Evolutionary conservation across 1,140 invertebrate genomes (phyloP).

Genomic region (Dinothrombium tinctorium): DNA sequence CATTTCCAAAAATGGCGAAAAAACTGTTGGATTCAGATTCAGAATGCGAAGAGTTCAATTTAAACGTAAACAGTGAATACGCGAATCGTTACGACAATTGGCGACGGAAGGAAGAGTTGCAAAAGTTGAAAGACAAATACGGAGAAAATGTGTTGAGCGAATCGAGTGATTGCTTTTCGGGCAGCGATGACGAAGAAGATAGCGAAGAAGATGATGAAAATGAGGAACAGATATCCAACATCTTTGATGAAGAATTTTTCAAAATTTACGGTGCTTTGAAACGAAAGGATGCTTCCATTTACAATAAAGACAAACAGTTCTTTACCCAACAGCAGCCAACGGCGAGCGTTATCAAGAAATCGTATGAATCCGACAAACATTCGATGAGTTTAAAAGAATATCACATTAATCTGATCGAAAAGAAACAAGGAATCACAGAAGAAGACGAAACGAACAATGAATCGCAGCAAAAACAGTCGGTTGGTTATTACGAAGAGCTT

Average conservation of each 20-base stretch:
- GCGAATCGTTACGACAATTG: slow-evolving; percentile 54
- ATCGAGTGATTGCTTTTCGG: slow-evolving; percentile 1
- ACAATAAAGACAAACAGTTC: slow-evolving; percentile 22
- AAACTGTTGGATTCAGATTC: background rate
- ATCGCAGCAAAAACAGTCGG: background rate
- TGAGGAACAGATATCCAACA: background rate
- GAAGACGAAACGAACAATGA: slow-evolving; percentile 2
- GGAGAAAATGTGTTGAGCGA: slow-evolving; percentile 26
- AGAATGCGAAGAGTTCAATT: slow-evolving; percentile 4
- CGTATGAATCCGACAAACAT: slow-evolving; percentile 15
- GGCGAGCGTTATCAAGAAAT: slow-evolving; percentile 12
- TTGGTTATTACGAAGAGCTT: slow-evolving; percentile 13
- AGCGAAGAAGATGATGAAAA: background rate
- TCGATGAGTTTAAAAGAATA: slow-evolving; percentile 26
- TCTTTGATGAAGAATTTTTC: slow-evolving; percentile 25
- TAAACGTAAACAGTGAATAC: slow-evolving; percentile 50
- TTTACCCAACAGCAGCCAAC: slow-evolving; percentile 17
- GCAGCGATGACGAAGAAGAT: slow-evolving; percentile 2
- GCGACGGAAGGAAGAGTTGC: slow-evolving; percentile 55
- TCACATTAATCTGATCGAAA: slow-evolving; percentile 24
- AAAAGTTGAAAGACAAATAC: slow-evolving; percentile 56
- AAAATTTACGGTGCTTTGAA: slow-evolving; percentile 26
- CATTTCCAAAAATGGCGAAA: background rate
- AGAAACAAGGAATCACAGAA: slow-evolving; percentile 21
- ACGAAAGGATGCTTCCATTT: slow-evolving; percentile 27